Base-by-base conservation (phyloP, 2,888 invertebrate species). In the Macrophya alboannulata region DNA sequence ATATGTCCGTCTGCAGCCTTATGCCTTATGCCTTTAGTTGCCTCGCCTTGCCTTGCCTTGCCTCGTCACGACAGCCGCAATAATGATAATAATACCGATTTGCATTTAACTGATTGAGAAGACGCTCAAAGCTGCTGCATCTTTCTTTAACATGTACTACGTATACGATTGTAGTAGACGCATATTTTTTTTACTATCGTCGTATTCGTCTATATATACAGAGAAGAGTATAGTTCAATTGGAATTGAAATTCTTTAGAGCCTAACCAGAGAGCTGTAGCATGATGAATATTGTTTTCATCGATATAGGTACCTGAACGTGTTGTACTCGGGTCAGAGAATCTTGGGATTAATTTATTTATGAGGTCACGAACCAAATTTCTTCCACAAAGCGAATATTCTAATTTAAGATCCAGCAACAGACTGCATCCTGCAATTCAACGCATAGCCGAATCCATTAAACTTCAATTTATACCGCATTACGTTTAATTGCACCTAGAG, bases 401-500 rank as follows among this genome's bases (percentile, higher is more conserved):
- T 43, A 62, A 81, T 62, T 59, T 81, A 21, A 81, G 55, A 17
- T n/a, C 59, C n/a, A n/a, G n/a, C n/a, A n/a, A n/a, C n/a, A n/a
- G n/a, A n/a, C n/a, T n/a, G n/a, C n/a, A n/a, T n/a, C n/a, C n/a
- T n/a, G n/a, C n/a, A 62, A 62, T 40, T 40, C 15, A 4, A 3
- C 8, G 37, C 62, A n/a, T n/a, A 43, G 10, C 62, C 21, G 21
- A 40, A 21, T 43, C 40, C 21, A 81, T 81, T 81, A 59, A 81
- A 43, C 43, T 45, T n/a, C 81, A 81, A 81, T 62, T 81, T 21
- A 62, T n/a, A n/a, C 81, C n/a, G 85, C 86, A 87, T 87, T 88
- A 88, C 84, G 86, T 89, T 90, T 91, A 91, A 91, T 91, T 89
- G 88, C 89, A 89, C 87, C 88, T 82, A 83, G 86, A 86, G 85